These are phyloP conservation scores for Rhopalosiphum nymphaeae DNA, from an alignment of 2,888 invertebrate genomes.

Conservation along the genomic window DNA sequence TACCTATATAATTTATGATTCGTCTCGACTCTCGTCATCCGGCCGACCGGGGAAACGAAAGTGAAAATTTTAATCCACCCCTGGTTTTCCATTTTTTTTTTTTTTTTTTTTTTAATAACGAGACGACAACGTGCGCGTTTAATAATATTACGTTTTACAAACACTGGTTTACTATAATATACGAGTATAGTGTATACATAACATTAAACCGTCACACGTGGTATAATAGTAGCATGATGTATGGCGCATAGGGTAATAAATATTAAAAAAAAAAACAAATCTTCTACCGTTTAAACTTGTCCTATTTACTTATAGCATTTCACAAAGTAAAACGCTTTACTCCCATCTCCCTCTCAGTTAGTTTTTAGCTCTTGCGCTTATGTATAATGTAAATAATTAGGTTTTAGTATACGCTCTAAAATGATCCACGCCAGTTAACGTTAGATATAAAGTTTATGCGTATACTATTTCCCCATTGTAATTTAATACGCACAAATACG, in stretches of 20 bases:
- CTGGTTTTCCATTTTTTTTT: neutral
- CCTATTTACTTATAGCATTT: neutral
- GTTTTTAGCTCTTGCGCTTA: no score
- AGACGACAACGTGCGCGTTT: neutral
- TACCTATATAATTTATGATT: neutral
- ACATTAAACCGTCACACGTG: neutral
- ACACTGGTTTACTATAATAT: neutral
- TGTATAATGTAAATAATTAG: neutral
- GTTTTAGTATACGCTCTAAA: neutral
- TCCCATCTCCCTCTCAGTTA: neutral
- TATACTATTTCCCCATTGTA: neutral
- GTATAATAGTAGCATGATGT: neutral
- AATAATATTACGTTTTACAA: conserved; percentile 3
- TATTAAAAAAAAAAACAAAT: neutral
- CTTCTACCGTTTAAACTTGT: neutral
- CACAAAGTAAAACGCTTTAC: neutral
- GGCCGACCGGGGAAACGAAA: neutral
- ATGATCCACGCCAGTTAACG: neutral
- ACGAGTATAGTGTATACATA: neutral
- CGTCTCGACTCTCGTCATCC: neutral
- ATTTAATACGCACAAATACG: neutral
- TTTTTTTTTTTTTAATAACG: neutral
- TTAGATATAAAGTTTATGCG: neutral
- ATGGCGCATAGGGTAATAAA: neutral
- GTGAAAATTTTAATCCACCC: conserved; percentile 20